Percentiles rank a stretch among this genome's conserved stretches.
Evolutionary conservation across 2,797 vertebrate species (phyloP).

Genomic region (Poecilia gillii): DNA sequence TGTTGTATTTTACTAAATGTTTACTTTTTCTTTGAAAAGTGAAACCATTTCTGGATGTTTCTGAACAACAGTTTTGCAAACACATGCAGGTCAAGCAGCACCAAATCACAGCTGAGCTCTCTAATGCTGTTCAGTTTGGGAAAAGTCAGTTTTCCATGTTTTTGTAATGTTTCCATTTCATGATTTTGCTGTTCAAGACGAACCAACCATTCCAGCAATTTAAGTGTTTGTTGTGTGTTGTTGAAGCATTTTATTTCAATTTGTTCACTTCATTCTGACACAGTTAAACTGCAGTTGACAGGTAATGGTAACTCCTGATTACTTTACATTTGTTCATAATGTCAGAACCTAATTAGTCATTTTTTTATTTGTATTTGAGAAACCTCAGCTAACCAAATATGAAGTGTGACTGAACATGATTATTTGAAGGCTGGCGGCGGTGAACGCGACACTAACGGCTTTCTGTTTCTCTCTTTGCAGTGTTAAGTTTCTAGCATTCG

Average conservation of each 20-base stretch:
- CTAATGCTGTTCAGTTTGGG: constrained; percentile 22
- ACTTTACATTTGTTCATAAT: constrained; percentile 62
- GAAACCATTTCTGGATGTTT: constrained; percentile 35
- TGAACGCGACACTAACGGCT: constrained; percentile 59
- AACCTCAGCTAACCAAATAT: background rate
- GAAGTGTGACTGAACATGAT: constrained; percentile 25
- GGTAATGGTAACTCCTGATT: constrained; percentile 80
- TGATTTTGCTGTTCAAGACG: constrained; percentile 14
- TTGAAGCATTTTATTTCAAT: constrained; percentile 52
- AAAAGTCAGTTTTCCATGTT: background rate
- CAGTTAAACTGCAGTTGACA: constrained; percentile 81
- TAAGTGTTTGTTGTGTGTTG: constrained; percentile 15
- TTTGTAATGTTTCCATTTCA: constrained; percentile 29
- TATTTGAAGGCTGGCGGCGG: constrained; percentile 23
- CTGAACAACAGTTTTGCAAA: constrained; percentile 5
- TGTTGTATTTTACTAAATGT: constrained; percentile 21
- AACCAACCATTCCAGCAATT: constrained; percentile 3
- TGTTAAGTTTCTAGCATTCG: constrained; percentile 88
- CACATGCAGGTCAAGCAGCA: constrained; percentile 12
- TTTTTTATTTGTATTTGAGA: background rate
- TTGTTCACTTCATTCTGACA: constrained; percentile 74
- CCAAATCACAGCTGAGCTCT: background rate
- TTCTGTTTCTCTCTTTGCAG: constrained; percentile 83
- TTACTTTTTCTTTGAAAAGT: constrained; percentile 6
- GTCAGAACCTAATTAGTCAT: constrained; percentile 31